A percentile compares a stretch with the other conserved stretches of the same genome.
Conservation (phyloP, 2,113 vertebrate genomes). For the Apistogramma diplotaenia region DNA sequence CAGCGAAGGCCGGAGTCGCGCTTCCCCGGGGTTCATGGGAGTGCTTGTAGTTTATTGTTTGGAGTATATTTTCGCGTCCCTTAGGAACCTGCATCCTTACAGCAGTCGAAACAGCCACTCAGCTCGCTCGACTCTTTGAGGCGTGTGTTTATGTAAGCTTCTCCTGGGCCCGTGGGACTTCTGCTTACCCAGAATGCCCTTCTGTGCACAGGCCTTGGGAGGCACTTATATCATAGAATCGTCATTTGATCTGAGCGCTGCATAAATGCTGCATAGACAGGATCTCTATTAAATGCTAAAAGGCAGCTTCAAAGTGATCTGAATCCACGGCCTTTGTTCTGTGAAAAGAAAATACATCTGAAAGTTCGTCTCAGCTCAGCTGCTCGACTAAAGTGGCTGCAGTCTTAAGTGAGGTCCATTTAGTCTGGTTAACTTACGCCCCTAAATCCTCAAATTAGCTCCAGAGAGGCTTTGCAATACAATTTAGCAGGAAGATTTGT, state of each 20-base stretch:
- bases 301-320: background rate
- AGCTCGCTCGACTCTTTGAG: background rate
- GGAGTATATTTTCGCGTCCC: background rate
- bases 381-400: background rate
- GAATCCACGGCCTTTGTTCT: background rate
- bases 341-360: background rate
- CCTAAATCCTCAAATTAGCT: background rate
- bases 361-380: background rate
- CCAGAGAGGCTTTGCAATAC: background rate
- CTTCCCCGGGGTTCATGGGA: background rate
- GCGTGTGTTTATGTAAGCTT: background rate
- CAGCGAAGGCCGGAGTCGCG: background rate
- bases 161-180: background rate
- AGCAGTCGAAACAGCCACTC: background rate
- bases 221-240: background rate
- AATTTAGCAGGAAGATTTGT: background rate
- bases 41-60: background rate
- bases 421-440: background rate
- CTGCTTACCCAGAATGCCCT: background rate
- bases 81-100: background rate
- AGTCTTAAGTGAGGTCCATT: background rate
- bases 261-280: background rate
- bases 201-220: background rate
- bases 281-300: too few relatives aligned
- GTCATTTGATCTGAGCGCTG: background rate